These are phyloP conservation scores for Chrysolina americana DNA, from an alignment of 2,888 invertebrate genomes.

Conservation along the genomic window DNA sequence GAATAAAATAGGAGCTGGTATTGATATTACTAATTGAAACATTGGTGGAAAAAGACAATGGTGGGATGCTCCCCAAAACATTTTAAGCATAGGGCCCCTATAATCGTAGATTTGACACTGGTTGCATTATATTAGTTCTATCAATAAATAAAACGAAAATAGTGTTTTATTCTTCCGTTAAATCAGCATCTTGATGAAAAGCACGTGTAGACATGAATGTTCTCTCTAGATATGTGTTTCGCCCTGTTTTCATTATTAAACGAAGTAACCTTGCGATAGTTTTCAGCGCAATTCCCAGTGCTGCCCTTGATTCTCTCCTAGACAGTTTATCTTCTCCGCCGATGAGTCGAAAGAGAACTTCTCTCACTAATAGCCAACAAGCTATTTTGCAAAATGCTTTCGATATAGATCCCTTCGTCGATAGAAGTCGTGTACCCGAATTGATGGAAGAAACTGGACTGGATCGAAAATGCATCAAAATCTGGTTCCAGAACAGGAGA, in stretches of 20 bases:
- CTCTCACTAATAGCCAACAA: slow-evolving; percentile 14
- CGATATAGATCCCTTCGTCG: slow-evolving; percentile 2
- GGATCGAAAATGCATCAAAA: slow-evolving; percentile 22
- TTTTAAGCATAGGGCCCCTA: too few species aligned
- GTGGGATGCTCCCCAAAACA: too few species aligned
- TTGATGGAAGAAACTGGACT: slow-evolving; percentile 13
- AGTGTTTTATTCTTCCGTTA: not conserved
- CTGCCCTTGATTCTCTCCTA: slow-evolving; percentile 9
- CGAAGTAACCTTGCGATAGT: not conserved
- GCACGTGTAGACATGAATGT: slow-evolving; percentile 1
- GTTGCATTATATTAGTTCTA: too few species aligned
- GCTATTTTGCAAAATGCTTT: slow-evolving; percentile 12
- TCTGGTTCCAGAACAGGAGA: slow-evolving; percentile 27
- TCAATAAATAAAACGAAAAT: too few species aligned
- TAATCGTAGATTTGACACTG: too few species aligned
- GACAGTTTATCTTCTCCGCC: slow-evolving; percentile 2
- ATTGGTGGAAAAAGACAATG: too few species aligned
- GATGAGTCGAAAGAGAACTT: not conserved
- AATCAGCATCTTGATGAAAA: not conserved
- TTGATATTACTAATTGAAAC: too few species aligned
- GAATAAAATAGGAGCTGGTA: too few species aligned
- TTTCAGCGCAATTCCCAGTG: slow-evolving; percentile 20
- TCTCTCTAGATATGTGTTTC: not conserved
- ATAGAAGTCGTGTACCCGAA: not conserved
- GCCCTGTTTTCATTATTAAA: not conserved